A percentile compares a stretch with the other conserved stretches of the same genome.
These are phyloP conservation scores for Musca domestica DNA, from an alignment of 1,140 invertebrate genomes.

Conservation along the genomic window DNA sequence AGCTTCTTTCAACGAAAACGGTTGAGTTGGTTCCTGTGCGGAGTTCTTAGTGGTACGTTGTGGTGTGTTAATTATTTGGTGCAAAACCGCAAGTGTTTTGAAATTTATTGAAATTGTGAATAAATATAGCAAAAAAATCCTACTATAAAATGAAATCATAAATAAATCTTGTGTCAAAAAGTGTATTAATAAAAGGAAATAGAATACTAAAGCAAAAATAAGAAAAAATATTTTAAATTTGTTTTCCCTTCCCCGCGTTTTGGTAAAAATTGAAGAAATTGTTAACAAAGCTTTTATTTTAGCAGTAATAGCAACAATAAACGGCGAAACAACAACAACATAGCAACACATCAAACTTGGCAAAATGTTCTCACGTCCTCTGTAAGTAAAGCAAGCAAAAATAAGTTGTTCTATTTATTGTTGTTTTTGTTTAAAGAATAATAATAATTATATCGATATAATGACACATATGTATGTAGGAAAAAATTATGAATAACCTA, in stretches of 20 bases:
- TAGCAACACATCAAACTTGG: conserved; percentile 23
- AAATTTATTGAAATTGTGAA: background rate
- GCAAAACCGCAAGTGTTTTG: background rate
- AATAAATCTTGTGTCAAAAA: no score
- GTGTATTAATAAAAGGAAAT: no score
- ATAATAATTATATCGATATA: conserved; percentile 16
- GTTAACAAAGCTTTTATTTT: background rate
- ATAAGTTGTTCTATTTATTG: background rate
- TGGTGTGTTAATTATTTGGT: no score
- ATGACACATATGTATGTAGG: no score
- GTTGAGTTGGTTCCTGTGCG: background rate
- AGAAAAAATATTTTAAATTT: no score
- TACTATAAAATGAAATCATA: no score
- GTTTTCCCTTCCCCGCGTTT: no score
- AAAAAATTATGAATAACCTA: no score
- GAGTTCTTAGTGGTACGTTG: background rate
- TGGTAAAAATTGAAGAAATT: background rate
- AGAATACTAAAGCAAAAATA: no score
- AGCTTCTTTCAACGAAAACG: conserved; percentile 16
- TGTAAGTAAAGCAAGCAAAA: conserved; percentile 32
- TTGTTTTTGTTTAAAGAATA: background rate
- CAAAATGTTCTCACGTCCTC: conserved; percentile 44
- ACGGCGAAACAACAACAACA: background rate
- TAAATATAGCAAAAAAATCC: no score
- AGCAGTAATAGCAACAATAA: background rate